These are phyloP conservation scores for Sepiola atlantica DNA, from an alignment of 2,888 invertebrate genomes.

Conservation along the genomic window DNA sequence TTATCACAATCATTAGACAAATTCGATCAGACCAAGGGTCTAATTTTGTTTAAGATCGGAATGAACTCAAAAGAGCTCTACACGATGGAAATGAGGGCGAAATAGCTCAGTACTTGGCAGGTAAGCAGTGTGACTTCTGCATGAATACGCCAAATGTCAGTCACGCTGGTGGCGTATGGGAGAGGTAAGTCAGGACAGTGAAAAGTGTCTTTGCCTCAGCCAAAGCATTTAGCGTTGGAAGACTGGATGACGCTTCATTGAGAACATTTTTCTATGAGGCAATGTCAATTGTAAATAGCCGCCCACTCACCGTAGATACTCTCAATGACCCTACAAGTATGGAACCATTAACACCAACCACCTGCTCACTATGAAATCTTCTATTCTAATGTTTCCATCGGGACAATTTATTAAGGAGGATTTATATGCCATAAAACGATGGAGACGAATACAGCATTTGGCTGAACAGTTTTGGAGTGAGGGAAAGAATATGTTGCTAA, in stretches of 20 bases:
- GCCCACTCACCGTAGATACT: neutral
- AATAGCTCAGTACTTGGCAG: neutral
- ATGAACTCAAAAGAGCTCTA: constrained; percentile 52
- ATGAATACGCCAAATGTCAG: neutral
- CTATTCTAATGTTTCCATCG: too few relatives aligned
- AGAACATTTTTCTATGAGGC: neutral
- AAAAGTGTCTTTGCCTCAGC: neutral
- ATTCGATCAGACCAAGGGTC: constrained; percentile 57
- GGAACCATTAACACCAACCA: too few relatives aligned
- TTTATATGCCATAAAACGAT: too few relatives aligned
- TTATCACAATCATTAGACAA: constrained; percentile 55
- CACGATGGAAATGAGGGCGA: too few relatives aligned
- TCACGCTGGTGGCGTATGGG: neutral
- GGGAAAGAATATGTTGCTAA: neutral
- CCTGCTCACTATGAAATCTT: too few relatives aligned
- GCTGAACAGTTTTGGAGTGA: neutral
- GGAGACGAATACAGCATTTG: neutral
- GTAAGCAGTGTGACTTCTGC: neutral
- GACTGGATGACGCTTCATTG: neutral
- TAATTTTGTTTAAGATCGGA: constrained; percentile 59
- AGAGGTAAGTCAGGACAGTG: neutral
- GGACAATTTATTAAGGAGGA: too few relatives aligned
- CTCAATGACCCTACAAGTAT: too few relatives aligned
- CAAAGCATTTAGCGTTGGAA: neutral
- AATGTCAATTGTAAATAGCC: too few relatives aligned